These are phyloP conservation scores for Procavia capensis DNA, from an alignment of 2,113 vertebrate species.

Conservation along the genomic window DNA sequence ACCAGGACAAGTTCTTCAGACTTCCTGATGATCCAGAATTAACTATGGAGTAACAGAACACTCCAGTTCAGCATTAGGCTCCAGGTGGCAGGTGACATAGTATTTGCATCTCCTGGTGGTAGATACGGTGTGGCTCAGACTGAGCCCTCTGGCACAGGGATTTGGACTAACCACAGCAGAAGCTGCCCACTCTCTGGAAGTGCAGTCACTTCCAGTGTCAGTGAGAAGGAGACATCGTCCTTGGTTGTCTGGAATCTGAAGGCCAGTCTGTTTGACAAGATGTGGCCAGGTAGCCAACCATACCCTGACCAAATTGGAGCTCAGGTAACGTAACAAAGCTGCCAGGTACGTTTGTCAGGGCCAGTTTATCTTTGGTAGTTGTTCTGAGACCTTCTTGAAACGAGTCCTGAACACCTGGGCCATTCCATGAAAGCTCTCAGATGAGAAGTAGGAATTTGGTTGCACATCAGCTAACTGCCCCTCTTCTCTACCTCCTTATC, in stretches of 20 bases:
- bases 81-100: not conserved
- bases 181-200: not conserved
- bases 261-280: not conserved
- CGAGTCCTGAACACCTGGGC: not conserved
- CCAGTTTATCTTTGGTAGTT: not conserved
- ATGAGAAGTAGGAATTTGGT: not conserved
- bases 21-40: not conserved
- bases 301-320: not conserved
- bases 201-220: not conserved
- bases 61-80: not conserved
- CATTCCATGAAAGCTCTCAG: not conserved
- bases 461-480: not conserved
- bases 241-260: not conserved
- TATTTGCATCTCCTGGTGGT: not conserved
- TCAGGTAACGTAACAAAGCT: conserved; percentile 4
- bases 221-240: not conserved
- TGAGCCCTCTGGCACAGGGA: not conserved
- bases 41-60: not conserved
- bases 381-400: conserved; percentile 25
- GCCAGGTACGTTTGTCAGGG: not conserved
- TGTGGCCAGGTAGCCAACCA: not conserved
- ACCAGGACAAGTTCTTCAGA: not conserved
- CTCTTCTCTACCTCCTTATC: not conserved
- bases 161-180: not conserved
- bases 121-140: not conserved